phyloP scores from a whole-genome alignment of 2,113 vertebrate species.

The Phyllostomus hastatus region DNA sequence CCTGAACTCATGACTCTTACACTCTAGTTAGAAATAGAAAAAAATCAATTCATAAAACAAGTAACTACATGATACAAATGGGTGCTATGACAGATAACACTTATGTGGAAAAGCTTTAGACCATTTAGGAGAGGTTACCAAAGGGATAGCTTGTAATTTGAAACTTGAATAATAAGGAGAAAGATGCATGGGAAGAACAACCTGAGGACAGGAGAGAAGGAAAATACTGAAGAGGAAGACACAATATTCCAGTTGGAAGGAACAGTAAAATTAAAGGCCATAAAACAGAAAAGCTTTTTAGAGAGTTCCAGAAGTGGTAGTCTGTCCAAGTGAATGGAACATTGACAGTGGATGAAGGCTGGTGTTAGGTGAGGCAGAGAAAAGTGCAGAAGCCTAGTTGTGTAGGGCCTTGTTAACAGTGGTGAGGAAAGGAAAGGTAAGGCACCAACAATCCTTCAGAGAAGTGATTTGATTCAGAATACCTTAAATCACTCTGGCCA shows the following conservation, averaged over 20 bases:
- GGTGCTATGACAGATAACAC: not conserved
- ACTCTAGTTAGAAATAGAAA: not conserved
- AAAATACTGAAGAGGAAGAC: not conserved
- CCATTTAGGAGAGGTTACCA: not conserved
- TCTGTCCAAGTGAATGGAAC: not conserved
- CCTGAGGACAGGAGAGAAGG: accelerated
- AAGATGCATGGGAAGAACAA: not conserved
- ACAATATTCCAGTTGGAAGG: not conserved
- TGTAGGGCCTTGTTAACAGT: not conserved
- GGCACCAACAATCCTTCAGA: not conserved
- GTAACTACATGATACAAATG: not conserved
- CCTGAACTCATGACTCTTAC: not conserved
- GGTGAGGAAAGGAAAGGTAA: not conserved
- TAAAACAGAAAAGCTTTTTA: not conserved
- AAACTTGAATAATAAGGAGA: not conserved
- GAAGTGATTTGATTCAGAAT: not conserved
- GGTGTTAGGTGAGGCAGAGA: not conserved
- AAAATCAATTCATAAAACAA: not conserved
- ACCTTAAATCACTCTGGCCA: not conserved
- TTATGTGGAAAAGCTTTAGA: not conserved
- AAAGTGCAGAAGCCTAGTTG: not conserved
- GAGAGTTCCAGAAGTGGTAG: not conserved
- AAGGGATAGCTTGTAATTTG: not conserved
- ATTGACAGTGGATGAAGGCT: accelerated
- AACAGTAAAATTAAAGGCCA: not conserved